These are phyloP conservation scores for Piliocolobus tephrosceles DNA, from an alignment of 2,113 vertebrate species.

Conservation along the genomic window DNA sequence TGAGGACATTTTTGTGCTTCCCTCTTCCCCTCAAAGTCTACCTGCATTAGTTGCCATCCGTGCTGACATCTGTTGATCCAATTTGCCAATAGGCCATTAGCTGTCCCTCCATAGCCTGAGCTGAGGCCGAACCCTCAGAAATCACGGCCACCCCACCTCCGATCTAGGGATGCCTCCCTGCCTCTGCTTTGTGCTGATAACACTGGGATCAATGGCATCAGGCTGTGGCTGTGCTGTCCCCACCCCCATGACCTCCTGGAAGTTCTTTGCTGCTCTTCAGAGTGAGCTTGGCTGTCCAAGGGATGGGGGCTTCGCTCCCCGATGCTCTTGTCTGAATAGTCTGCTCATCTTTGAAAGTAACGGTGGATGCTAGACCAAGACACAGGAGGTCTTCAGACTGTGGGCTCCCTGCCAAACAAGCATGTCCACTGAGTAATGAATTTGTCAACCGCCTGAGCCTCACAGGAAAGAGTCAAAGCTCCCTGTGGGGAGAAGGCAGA, in stretches of 20 bases:
- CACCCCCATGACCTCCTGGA: not conserved
- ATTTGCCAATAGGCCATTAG: not conserved
- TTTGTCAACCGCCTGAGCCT: not conserved
- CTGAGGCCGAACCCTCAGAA: not conserved
- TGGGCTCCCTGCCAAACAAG: not conserved
- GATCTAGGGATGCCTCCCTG: not conserved
- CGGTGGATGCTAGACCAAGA: not conserved
- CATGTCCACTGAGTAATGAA: not conserved
- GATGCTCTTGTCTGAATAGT: not conserved
- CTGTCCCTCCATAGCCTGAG: not conserved
- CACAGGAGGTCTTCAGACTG: not conserved
- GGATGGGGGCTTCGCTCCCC: accelerated
- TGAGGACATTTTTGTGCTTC: not conserved
- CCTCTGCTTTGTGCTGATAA: not conserved
- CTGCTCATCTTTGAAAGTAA: not conserved
- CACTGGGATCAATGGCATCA: not conserved
- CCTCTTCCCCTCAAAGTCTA: not conserved
- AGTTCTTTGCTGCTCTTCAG: not conserved
- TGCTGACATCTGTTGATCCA: not conserved
- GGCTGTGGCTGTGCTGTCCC: not conserved
- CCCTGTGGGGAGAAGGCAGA: not conserved
- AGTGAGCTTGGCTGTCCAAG: not conserved
- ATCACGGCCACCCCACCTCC: too few relatives aligned
- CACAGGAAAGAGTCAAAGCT: not conserved
- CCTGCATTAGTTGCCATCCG: not conserved